Evolutionary conservation across 2,797 vertebrate species (phyloP), one percentile per base, ranked within the genome.

Genomic region (Nothura maculosa): DNA sequence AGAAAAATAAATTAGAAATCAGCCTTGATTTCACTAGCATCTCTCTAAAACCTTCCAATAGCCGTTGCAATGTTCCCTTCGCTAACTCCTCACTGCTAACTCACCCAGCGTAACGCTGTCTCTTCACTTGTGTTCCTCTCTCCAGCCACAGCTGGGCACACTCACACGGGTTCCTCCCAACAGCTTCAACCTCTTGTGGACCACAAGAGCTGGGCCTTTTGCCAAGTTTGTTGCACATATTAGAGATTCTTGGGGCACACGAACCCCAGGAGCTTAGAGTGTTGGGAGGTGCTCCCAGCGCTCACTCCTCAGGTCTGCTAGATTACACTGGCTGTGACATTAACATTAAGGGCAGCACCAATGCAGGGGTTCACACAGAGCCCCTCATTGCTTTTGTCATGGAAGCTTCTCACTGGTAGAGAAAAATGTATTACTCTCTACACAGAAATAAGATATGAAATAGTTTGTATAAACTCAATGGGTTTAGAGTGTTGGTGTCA

Each of bases 161-260:
- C 97, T 98, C 96, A 97, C 98, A 82, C 98, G 98, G 45, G 96
- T 97, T 96, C 98, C 97, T 91, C 98, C 98, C 4, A 97, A 98
- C 97, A 98, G 98, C 98, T 98, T 99, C 98, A 98, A 96, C 94
- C 85, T 99, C 97, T 98, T 98, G 60, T 99, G 98, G 99, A 98
- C 95, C 94, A 95, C 97, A 38, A 93, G 92, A 77, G 98, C 97
- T 17, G 98, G 98, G 91, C 97, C 98, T 93, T 99, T 99, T 97
- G 98, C 98, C 96, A 95, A 98, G 94, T 99, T 98, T 96, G 95
- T 98, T 69, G 91, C 99, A 94, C 97, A 91, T 74, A 82, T 99
- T 97, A 98, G 97, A 68, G 97, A 98, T 92, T 92, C 97, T 27
- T 96, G 98, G 96, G 83, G 96, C 98, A 54, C 97, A 82, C 12